A percentile compares a stretch with the other conserved stretches of the same genome.
Conservation (phyloP, 2,113 vertebrate species). For the Tauraco erythrolophus region DNA sequence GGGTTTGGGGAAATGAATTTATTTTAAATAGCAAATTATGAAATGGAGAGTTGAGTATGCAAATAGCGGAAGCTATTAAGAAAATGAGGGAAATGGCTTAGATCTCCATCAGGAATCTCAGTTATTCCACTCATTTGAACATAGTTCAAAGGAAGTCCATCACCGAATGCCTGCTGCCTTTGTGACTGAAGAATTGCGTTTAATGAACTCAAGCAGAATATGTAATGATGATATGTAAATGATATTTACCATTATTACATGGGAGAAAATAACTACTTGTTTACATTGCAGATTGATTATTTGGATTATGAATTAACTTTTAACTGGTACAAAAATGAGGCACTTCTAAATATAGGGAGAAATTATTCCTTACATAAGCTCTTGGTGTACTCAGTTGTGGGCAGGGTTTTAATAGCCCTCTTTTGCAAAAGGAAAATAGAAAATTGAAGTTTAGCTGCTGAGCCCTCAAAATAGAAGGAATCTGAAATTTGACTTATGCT, state of each 20-base stretch:
- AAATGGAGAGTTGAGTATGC: background rate
- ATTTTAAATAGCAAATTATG: constrained; percentile 32
- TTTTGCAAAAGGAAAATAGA: constrained; percentile 44
- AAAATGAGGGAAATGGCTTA: constrained; percentile 43
- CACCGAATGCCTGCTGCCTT: constrained; percentile 55
- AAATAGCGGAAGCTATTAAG: constrained; percentile 4
- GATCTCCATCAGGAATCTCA: constrained; percentile 26
- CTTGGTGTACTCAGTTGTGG: background rate
- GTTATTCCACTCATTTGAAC: constrained; percentile 1
- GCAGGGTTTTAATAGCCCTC: constrained; percentile 29
- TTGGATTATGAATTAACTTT: constrained; percentile 56
- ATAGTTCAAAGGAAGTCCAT: constrained; percentile 44
- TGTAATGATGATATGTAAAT: background rate
- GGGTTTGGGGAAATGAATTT: constrained; percentile 14
- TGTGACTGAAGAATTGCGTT: constrained; percentile 51
- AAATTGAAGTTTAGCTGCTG: constrained; percentile 6
- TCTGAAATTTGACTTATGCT: background rate
- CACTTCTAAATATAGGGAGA: constrained; percentile 30
- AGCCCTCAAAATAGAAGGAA: background rate
- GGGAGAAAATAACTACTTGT: constrained; percentile 46
- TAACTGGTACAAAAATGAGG: constrained; percentile 62
- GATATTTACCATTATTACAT: background rate
- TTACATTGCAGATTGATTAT: constrained; percentile 22
- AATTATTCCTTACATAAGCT: constrained; percentile 29
- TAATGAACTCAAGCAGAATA: constrained; percentile 47